Base-by-base conservation (phyloP, 2,888 invertebrate genomes). In the Phyllotreta striolata region DNA sequence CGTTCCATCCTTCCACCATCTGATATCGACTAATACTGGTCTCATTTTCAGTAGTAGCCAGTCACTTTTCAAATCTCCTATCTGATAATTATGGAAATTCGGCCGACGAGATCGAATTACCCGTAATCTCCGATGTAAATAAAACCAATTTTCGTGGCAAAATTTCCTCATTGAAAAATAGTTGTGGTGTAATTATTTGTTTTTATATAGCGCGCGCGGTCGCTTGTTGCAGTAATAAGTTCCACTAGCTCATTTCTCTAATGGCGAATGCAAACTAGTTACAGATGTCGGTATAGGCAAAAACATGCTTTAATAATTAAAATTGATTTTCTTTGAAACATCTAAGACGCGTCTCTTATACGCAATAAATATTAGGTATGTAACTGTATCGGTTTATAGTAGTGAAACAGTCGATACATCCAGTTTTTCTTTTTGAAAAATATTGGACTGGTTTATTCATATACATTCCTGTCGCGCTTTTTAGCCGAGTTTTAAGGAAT, bases 21-120 rank as follows among this genome's bases (percentile, higher is more conserved):
- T 77, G 78, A 77, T 78, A 77, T 75, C 66, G 74, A 70, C 74
- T 75, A 78, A 77, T 77, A 71, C 76, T 73, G 74, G 54, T 47
- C 57, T 57, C 74, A 74, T 73, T 68, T 73, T 73, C 73, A 69
- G 74, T 68, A 73, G 73, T 71, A 69, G 54, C 69, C 71, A 68
- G 63, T 70, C 72, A 69, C 66, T 68, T 65, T 70, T 67, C 63
- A 63, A 56, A 49, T 58, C 54, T 37, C 54, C 68, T 72, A 72
- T 72, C 73, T 70, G 72, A 72, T 71, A 24, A 10, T 66, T 59
- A 61, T 63, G 67, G 66, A 70, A 72, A 72, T 73, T 73, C 66
- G 67, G 70, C 69, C 68, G 12, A 44, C 44, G 59, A 51, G 66
- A 62, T 55, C 56, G 46, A 62, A 68, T 66, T 68, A 64, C 56